A percentile compares a stretch with the other conserved stretches of the same genome.
Conservation (phyloP, 2,797 vertebrate species). For the Artibeus jamaicensis region DNA sequence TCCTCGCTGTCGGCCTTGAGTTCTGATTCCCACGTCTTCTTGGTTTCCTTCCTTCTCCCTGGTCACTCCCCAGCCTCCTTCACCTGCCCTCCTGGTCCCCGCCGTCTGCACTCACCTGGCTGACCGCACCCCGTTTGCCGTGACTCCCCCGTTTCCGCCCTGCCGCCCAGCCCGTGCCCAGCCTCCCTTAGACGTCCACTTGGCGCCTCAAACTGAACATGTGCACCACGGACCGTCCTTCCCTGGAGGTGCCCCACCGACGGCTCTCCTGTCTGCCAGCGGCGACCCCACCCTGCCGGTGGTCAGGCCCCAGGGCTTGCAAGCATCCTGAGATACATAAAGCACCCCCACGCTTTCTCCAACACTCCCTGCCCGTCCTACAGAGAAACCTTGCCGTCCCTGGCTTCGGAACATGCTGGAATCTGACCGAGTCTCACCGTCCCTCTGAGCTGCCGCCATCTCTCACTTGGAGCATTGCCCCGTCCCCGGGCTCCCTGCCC, state of each 20-base stretch:
- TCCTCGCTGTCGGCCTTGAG: accelerated
- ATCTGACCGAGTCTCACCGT: background rate
- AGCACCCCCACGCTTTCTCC: background rate
- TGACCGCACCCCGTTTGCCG: accelerated
- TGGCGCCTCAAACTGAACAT: background rate
- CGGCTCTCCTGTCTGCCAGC: no score
- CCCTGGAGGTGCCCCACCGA: accelerated
- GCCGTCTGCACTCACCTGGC: accelerated
- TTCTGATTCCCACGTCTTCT: accelerated
- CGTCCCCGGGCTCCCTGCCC: no score
- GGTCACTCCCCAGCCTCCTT: background rate
- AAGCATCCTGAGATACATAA: background rate
- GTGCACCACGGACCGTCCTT: accelerated
- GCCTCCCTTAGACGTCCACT: background rate
- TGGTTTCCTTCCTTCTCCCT: background rate
- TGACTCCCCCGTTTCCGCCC: no score
- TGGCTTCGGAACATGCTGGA: background rate
- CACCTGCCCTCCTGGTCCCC: accelerated
- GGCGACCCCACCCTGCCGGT: background rate
- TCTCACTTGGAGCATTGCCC: background rate
- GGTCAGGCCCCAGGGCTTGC: background rate
- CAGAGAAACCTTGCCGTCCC: background rate
- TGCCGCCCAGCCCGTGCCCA: no score
- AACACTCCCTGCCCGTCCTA: accelerated
- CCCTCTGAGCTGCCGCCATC: accelerated